Conservation (phyloP, 2,113 vertebrate genomes). For the Seriola quinqueradiata region DNA sequence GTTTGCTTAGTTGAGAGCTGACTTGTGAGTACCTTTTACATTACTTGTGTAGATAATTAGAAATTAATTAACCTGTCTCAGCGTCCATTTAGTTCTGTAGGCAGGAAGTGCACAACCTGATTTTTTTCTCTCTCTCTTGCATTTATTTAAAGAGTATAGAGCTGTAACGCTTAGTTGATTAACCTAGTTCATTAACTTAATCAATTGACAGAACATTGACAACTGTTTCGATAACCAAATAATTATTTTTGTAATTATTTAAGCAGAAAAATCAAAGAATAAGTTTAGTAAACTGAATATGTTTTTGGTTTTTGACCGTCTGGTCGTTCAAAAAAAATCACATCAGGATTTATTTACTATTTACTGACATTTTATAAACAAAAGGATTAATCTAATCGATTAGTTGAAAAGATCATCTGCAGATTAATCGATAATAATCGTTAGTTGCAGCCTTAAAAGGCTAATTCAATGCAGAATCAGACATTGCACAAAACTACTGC, state of each 20-base stretch:
- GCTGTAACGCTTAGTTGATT: not conserved
- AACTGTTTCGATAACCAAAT: not conserved
- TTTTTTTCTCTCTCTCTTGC: not conserved
- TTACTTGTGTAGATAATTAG: slow-evolving; percentile 63
- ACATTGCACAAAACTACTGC: slow-evolving; percentile 15
- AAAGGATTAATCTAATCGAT: not conserved
- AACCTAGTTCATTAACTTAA: no score
- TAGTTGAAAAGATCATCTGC: not conserved
- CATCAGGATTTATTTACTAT: not conserved
- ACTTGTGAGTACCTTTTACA: slow-evolving; percentile 46
- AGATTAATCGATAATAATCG: not conserved
- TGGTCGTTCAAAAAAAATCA: not conserved
- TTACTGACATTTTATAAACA: not conserved
- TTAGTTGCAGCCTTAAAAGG: not conserved
- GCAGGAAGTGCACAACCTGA: not conserved
- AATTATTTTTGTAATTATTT: not conserved
- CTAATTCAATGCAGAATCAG: slow-evolving; percentile 1
- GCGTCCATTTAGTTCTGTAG: slow-evolving; percentile 26
- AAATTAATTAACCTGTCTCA: slow-evolving; percentile 57
- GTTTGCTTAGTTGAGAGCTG: slow-evolving; percentile 39
- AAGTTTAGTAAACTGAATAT: not conserved
- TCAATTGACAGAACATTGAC: not conserved
- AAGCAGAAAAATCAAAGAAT: not conserved
- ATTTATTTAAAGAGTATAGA: slow-evolving; percentile 15
- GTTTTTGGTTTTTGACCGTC: not conserved